A percentile compares a stretch with the other conserved stretches of the same genome.
Conservation (phyloP, 2,113 vertebrate species). For the Anarrhichthys ocellatus region DNA sequence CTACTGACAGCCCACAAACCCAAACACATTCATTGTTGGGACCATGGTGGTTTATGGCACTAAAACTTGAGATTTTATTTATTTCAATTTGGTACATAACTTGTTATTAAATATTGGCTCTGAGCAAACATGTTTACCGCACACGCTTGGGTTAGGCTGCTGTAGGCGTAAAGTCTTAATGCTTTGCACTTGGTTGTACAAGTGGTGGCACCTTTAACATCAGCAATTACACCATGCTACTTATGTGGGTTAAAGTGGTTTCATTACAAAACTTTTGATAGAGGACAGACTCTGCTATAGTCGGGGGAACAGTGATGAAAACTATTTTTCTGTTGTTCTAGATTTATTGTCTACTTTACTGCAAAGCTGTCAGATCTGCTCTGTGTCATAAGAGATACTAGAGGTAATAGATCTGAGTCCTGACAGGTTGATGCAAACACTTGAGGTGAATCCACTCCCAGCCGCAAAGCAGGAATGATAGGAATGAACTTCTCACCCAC, state of each 20-base stretch:
- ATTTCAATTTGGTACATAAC: constrained; percentile 60
- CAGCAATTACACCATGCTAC: constrained; percentile 2
- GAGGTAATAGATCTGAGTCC: constrained; percentile 28
- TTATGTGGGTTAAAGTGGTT: constrained; percentile 1
- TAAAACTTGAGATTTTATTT: constrained; percentile 58
- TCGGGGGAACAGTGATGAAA: background rate
- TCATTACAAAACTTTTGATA: constrained; percentile 1
- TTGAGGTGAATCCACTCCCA: constrained; percentile 55
- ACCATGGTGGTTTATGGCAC: constrained; percentile 53
- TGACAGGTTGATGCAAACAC: constrained; percentile 45
- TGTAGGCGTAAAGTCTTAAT: constrained; percentile 37
- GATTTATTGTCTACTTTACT: background rate
- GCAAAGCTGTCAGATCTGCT: constrained; percentile 12
- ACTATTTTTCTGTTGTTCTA: background rate
- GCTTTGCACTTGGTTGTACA: constrained; percentile 42
- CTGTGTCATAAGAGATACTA: constrained; percentile 2
- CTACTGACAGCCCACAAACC: constrained; percentile 66
- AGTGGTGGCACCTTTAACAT: constrained; percentile 30
- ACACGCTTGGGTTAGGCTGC: constrained; percentile 37
- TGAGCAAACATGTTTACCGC: constrained; percentile 55
- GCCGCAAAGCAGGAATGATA: constrained; percentile 38
- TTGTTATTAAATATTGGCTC: constrained; percentile 65
- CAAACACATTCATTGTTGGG: constrained; percentile 51
- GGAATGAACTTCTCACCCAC: constrained; percentile 46
- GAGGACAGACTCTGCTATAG: background rate